phyloP scores from a whole-genome alignment of 2,113 vertebrate species.

The human region DNA sequence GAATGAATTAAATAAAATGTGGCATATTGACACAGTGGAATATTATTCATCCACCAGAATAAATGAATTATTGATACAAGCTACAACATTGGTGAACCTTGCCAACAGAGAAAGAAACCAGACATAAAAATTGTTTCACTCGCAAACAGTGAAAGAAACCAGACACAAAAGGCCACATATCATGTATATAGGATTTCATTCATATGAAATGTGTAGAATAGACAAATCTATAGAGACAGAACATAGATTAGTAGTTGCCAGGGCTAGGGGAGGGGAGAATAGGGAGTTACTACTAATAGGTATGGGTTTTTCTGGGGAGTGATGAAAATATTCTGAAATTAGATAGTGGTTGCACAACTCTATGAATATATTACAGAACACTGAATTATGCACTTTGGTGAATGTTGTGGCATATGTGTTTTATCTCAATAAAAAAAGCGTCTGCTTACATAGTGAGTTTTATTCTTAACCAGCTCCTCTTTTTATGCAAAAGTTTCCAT shows the following conservation, averaged over 20 bases:
- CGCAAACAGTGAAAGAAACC: neutral
- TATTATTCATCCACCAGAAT: neutral
- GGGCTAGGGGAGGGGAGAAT: neutral
- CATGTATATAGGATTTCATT: neutral
- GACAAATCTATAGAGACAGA: neutral
- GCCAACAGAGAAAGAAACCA: neutral
- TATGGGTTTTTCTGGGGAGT: neutral
- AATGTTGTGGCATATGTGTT: neutral
- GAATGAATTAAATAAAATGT: neutral
- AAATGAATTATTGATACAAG: neutral
- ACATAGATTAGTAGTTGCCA: neutral
- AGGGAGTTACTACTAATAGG: neutral
- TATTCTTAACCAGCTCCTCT: neutral
- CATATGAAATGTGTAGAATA: neutral
- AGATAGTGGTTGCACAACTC: neutral
- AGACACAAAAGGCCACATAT: neutral
- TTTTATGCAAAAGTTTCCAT: neutral
- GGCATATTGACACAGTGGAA: neutral
- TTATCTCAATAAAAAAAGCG: neutral
- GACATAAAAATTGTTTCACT: neutral
- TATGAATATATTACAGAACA: neutral
- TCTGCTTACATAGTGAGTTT: neutral
- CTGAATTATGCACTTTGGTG: neutral
- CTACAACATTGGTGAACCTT: neutral
- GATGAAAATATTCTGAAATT: neutral